Evolutionary conservation across 2,113 vertebrate genomes (phyloP).

Genomic region (Albula goreensis): DNA sequence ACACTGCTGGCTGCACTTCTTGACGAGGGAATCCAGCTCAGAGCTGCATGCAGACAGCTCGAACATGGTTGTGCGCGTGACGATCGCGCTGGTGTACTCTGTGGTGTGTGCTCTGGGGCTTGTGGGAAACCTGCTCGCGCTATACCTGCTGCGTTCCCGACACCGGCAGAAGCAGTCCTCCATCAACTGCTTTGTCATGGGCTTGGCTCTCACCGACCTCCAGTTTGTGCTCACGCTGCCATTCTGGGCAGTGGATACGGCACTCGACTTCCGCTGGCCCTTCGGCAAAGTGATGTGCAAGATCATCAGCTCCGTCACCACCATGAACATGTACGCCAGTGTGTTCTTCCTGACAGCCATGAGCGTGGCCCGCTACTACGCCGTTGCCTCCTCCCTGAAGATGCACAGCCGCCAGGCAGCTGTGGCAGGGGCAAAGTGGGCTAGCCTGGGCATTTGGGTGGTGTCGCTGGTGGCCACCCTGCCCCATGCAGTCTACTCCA

Average conservation of each 20-base stretch:
- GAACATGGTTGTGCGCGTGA: constrained; percentile 65
- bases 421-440: constrained; percentile 63
- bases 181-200: constrained; percentile 78
- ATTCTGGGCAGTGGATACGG: constrained; percentile 79
- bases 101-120: constrained; percentile 74
- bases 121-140: constrained; percentile 74
- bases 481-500: constrained; percentile 77
- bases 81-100: constrained; percentile 74
- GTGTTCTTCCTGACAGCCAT: constrained; percentile 79
- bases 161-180: constrained; percentile 71
- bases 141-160: constrained; percentile 73
- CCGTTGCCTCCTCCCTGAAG: constrained; percentile 70
- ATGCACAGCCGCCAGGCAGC: constrained; percentile 65
- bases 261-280: constrained; percentile 79
- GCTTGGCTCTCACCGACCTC: constrained; percentile 74
- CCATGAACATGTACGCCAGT: constrained; percentile 81
- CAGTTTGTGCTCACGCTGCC: constrained; percentile 79
- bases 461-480: constrained; percentile 70
- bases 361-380: constrained; percentile 76
- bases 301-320: constrained; percentile 74
- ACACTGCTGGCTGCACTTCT: constrained; percentile 72
- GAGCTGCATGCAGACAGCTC: constrained; percentile 67
- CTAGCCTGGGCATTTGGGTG: constrained; percentile 71
- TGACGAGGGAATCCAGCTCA: constrained; percentile 65
- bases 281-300: constrained; percentile 80